A percentile compares a stretch with the other conserved stretches of the same genome.
These are phyloP conservation scores for Troilus luridus DNA, from an alignment of 2,888 invertebrate genomes.

Conservation along the genomic window DNA sequence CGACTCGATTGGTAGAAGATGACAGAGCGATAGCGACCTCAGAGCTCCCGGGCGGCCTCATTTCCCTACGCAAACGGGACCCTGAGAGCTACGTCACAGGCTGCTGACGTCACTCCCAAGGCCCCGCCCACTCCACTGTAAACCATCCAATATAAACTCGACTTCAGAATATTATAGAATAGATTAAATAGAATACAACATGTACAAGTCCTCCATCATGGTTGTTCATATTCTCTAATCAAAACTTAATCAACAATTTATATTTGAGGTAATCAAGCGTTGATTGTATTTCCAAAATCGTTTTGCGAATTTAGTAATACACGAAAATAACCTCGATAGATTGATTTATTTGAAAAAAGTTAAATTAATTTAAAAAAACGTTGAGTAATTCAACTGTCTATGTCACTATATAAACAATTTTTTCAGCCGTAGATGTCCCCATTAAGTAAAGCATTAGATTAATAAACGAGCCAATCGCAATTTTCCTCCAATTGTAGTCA, in stretches of 20 bases:
- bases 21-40: not conserved
- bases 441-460: too few relatives aligned
- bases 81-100: not conserved
- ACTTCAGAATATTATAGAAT: not conserved
- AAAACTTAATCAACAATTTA: not conserved
- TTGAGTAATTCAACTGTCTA: too few relatives aligned
- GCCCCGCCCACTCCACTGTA: not conserved
- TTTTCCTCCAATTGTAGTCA: too few relatives aligned
- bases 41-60: not conserved
- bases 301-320: too few relatives aligned
- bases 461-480: too few relatives aligned
- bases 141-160: slow-evolving; percentile 11
- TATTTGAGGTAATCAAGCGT: not conserved
- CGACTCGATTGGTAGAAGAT: not conserved
- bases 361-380: too few relatives aligned
- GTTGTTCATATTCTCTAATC: not conserved
- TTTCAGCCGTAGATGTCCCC: too few relatives aligned
- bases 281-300: not conserved
- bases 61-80: slow-evolving; percentile 18
- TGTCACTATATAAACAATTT: too few relatives aligned
- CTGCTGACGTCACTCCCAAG: not conserved
- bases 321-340: too few relatives aligned
- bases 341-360: too few relatives aligned
- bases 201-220: not conserved
- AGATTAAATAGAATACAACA: slow-evolving; percentile 9